Evolutionary conservation across 2,888 invertebrate genomes (phyloP), one percentile per base, ranked within the genome.

Genomic region (Andrena haemorrhoa): DNA sequence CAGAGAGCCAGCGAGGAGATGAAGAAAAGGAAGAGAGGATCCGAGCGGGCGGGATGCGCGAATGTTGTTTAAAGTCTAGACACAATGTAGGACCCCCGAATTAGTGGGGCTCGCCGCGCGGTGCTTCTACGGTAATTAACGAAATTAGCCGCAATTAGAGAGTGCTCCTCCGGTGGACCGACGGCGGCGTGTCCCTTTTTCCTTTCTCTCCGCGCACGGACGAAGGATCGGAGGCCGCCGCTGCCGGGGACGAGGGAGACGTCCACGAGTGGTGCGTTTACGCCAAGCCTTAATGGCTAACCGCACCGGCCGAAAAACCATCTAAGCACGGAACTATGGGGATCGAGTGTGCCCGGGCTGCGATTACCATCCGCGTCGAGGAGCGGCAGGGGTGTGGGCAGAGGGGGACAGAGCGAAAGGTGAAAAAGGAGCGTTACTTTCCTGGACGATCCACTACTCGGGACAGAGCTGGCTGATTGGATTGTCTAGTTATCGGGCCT

Each of bases 1-100:
- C 31, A 31, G 51, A 51, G 33, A 7, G 51, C n/a, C 12, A 26
- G 29, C 47, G 23, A 26, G 26, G 4, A 87, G 84, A 88, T 81
- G 84, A 84, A 68, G 41, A 47, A 58, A 47, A 8, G 58, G 29
- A 58, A 16, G 74, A 33, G 26, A 61, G 49, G 74, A 23, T n/a
- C n/a, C 61, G 60, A 75, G 78, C 47, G 82, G 79, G 75, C 66
- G 76, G 84, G 87, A 86, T 88, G 86, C 90, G 91, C 91, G 91
- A 92, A 92, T 92, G 92, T 93, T 93, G 91, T 93, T 93, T 93
- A 92, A 92, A 90, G 93, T 93, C 93, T 93, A 93, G 93, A 93
- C 93, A 91, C 92, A 92, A 92, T 91, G 92, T 93, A 91, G 91
- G 91, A 92, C 91, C 92, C 93, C 87, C 86, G 92, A 93, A 93